Evolutionary conservation across 1,140 invertebrate species (phyloP), one percentile per base, ranked within the genome.

Genomic region (Limonius californicus): DNA sequence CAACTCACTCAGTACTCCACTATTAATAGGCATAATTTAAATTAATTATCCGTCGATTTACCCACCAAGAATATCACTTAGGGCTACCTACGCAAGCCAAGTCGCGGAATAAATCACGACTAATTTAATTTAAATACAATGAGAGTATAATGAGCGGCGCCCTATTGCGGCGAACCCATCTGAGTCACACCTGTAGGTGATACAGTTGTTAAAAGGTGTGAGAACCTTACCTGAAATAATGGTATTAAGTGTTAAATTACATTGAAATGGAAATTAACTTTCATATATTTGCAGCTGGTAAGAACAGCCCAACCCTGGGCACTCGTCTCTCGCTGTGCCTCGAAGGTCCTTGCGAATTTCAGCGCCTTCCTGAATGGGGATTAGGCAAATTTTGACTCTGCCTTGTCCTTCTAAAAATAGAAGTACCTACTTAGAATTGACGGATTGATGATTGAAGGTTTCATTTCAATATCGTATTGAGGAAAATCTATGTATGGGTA

Each of bases 121-220:
- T 69, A 66, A 71, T 69, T 71, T 65, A 71, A 71, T 71, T 71
- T 71, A 69, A 71, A 71, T 71, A 71, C 69, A 71, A 71, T 71
- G 69, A 66, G 65, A 71, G 69, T 63, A 71, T 69, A 71, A 71
- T 71, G 68, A 71, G 65, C 62, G 62, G 63, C 68, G 68, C 68
- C 69, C 69, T 69, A 66, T 66, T 59, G 59, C 57, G 66, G 62
- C 69, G 63, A 69, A 67, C 69, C 69, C 69, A 71, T 68, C 59
- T 71, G 69, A 71, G 60, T 71, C 68, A 71, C 66, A 69, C 68
- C 67, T 68, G 69, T 71, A 71, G 69, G 69, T 71, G 69, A 71
- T 71, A 69, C 63, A 69, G 69, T 69, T 71, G 69, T 71, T 67
- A 66, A 64, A 64, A 69, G 69, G 69, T 69, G 69, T 69, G 67